Evolutionary conservation across 2,113 vertebrate species (phyloP), one percentile per base, ranked within the genome.

Genomic region (Sander lucioperca): DNA sequence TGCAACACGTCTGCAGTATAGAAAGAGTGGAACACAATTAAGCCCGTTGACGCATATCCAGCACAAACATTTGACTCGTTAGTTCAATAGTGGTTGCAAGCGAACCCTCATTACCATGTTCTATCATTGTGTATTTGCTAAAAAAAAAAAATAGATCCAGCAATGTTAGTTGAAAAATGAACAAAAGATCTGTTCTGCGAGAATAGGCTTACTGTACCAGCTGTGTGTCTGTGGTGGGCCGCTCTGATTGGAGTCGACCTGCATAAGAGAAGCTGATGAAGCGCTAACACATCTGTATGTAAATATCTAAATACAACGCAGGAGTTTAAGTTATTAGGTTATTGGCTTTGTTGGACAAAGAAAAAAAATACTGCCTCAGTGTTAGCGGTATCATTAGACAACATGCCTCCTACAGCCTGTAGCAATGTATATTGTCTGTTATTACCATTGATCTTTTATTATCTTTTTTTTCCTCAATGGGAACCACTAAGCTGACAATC

Each of bases 51-150:
- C 76, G 54, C 39, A 16, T 51, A 70, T n/a, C 27, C 21, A 53
- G 62, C 63, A 80, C 47, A 76, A 78, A 79, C 63, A 72, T 58
- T 73, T 33, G 47, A 80, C 78, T 86, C 25, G 51, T 82, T 83
- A 81, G 77, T 80, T 85, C 39, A 75, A 85, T 23, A 81, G 47
- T 80, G 54, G 50, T 48, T 82, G 53, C n/a, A 12, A 73, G 68
- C 16, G 45, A 71, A 69, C 39, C 53, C 70, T 88, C 79, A 83
- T 86, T 88, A 88, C 80, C 76, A 66, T 14, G 47, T 88, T 68
- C 56, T 59, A 67, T 78, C 50, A 73, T 77, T 69, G 50, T 74
- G 68, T 79, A 63, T 74, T 81, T 57, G 79, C 66, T 83, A 54
- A 48, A 39, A 2, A 61, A 79, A 62, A 63, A 68, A 69, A 83